Evolutionary conservation across 2,797 vertebrate species (phyloP).

Genomic region (Enteromius mattozi): DNA sequence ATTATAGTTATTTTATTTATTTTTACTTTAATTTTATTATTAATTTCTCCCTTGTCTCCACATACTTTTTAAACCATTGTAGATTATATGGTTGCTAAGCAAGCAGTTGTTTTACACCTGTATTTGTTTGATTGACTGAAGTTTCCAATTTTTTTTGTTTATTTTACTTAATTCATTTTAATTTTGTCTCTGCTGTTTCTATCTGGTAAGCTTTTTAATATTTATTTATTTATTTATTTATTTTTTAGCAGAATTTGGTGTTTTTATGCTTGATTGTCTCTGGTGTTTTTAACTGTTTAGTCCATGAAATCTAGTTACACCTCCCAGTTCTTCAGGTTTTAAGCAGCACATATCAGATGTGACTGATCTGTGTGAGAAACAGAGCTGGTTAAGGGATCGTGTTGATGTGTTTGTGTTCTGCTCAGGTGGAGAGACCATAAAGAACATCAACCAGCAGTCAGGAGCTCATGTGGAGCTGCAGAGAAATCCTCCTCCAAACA

Average conservation of each 20-base stretch:
- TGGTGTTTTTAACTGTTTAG: neutral
- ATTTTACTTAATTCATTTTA: neutral
- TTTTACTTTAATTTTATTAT: neutral
- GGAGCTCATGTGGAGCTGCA: slow-evolving; percentile 97
- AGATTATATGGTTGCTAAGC: neutral
- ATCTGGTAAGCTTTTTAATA: neutral
- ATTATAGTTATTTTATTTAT: neutral
- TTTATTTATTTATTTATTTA: too few species aligned
- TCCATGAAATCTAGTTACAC: neutral
- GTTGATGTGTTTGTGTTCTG: slow-evolving; percentile 24
- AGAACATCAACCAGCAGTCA: slow-evolving; percentile 98
- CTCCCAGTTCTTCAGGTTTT: neutral
- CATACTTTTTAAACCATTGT: neutral
- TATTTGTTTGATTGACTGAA: neutral
- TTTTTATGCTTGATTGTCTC: neutral
- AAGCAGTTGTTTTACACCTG: too few species aligned
- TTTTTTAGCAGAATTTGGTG: neutral
- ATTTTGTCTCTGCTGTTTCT: neutral
- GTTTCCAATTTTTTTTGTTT: neutral
- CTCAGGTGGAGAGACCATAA: slow-evolving; percentile 96
- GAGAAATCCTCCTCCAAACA: slow-evolving; percentile 94
- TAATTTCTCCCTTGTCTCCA: neutral
- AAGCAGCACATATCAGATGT: neutral
- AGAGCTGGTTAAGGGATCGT: neutral
- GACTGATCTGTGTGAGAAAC: neutral